A percentile compares a stretch with the other conserved stretches of the same genome.
Evolutionary conservation across 2,888 invertebrate species (phyloP).

Genomic region (Andrena marginata): DNA sequence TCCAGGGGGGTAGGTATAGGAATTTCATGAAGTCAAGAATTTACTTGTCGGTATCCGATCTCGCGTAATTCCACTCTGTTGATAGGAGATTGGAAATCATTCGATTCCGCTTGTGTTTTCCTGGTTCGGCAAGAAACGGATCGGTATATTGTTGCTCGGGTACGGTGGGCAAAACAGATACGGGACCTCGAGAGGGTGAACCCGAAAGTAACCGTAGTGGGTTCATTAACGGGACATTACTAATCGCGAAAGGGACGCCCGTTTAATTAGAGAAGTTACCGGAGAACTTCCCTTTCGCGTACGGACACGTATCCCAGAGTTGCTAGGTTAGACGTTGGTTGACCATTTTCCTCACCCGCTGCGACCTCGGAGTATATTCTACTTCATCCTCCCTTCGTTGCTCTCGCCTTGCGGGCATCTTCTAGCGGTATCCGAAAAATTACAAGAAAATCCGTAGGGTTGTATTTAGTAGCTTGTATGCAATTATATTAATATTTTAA

Average conservation of each 20-base stretch:
- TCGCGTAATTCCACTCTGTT: too few relatives aligned
- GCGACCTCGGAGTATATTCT: slow-evolving; percentile 70
- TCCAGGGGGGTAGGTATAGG: too few relatives aligned
- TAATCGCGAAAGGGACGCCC: slow-evolving; percentile 59
- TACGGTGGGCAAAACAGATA: neutral
- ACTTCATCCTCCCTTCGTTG: slow-evolving; percentile 38
- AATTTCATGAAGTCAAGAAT: too few relatives aligned
- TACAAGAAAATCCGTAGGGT: neutral
- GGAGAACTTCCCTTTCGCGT: slow-evolving; percentile 53
- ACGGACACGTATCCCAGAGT: slow-evolving; percentile 60
- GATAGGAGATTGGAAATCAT: too few relatives aligned
- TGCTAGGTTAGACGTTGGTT: slow-evolving; percentile 68
- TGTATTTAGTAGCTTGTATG: too few relatives aligned
- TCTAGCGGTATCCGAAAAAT: neutral
- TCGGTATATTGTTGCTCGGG: neutral
- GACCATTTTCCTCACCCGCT: slow-evolving; percentile 69
- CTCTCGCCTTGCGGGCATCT: slow-evolving; percentile 24
- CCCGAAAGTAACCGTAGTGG: slow-evolving; percentile 42
- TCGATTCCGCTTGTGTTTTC: neutral
- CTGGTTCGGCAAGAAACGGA: neutral
- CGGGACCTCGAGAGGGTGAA: neutral
- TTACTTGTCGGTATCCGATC: too few relatives aligned
- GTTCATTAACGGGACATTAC: slow-evolving; percentile 61
- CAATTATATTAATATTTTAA: too few relatives aligned
- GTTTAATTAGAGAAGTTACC: slow-evolving; percentile 73